Evolutionary conservation across 2,113 vertebrate genomes (phyloP), one percentile per base, ranked within the genome.

Genomic region (Dolichallabes microphthalmus): DNA sequence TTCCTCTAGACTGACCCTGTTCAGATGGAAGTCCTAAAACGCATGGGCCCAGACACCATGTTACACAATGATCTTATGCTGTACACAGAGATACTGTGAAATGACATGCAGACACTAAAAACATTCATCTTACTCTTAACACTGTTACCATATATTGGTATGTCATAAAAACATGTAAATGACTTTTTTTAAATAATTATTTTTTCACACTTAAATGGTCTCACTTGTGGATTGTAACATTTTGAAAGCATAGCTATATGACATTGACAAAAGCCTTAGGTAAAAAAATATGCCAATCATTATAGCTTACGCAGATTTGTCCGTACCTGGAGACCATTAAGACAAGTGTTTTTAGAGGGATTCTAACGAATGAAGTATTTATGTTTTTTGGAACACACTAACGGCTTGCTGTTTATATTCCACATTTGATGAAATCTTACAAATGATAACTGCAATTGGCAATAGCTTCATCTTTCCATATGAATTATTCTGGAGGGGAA

Each of bases 1-100:
- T 91, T 98, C 98, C 92, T 99, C 97, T 92, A 98, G 90, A 91
- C 95, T 93, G 85, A 99, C 97, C 92, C 97, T 94, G 91, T 98
- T 99, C 90, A 99, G 94, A 88, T 98, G 97, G 85, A 98, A 98
- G 93, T 98, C 98, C 98, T 99, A 88, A 58, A 5, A 87, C 80
- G 83, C 35, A 86, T 53, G n/a, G 11, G 27, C 55, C 69, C 45
- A 80, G 14, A 61, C 20, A 53, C 53, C 22, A 39, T 35, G 32
- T 17, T 45, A 64, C n/a, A 68, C 5, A 19, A 15, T n/a, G 50
- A 35, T 50, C 45, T 25, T 73, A 73, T 73, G 20, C 25, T 45
- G 11, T 22, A 11, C 39, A 73, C 50, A 73, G 52, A 3, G 22
- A 74, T 45, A 2, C 11, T 74, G 32, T 45, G 19, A 64, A 64